Base-by-base conservation (phyloP, 2,797 vertebrate genomes). In the Melanotaenia maccullochi region DNA sequence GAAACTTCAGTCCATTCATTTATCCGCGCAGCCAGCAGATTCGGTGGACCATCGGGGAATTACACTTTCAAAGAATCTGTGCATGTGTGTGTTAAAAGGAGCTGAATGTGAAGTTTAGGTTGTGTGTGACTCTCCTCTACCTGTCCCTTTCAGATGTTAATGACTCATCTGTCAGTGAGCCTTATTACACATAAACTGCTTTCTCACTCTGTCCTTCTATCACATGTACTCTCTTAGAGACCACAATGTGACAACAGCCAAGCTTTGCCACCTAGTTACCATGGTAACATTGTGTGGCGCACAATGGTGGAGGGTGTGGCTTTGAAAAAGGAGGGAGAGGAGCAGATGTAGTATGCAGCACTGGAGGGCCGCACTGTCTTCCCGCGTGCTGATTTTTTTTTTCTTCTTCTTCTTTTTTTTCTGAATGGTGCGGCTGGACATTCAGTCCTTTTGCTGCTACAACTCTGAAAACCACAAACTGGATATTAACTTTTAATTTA, bases 111-210 rank as follows among this genome's bases (percentile, higher is more conserved):
- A 51, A 51, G 47, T 51, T 7, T 1, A 51, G 49, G 33, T 52
- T 66, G 44, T 32, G 54, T 7, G 38, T 25, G 14, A 33, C 38
- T 52, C 33, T 60, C 56, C 52, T 78, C 65, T 86, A 87, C 85
- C 76, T 88, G 71, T 64, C n/a, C n/a, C 71, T 84, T 91, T 89
- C 84, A 87, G n/a, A 90, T 90, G 82, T 22, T 88, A 88, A 88
- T 90, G 73, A 75, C 68, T 67, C 22, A 71, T 20, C 68, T 49
- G 60, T 77, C 61, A 22, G 0, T n/a, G 42, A 75, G 47, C 59
- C 65, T 58, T 59, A 55, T 76, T 44, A 69, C 66, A 55, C 78
- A 38, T 63, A 33, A 44, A 70, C 81, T 77, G 74, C 74, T 78
- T 74, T 60, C 70, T 71, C 66, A 64, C 66, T 81, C 76, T 38